Evolutionary conservation across 2,888 invertebrate genomes (phyloP).

Genomic region (Metalampra italica): DNA sequence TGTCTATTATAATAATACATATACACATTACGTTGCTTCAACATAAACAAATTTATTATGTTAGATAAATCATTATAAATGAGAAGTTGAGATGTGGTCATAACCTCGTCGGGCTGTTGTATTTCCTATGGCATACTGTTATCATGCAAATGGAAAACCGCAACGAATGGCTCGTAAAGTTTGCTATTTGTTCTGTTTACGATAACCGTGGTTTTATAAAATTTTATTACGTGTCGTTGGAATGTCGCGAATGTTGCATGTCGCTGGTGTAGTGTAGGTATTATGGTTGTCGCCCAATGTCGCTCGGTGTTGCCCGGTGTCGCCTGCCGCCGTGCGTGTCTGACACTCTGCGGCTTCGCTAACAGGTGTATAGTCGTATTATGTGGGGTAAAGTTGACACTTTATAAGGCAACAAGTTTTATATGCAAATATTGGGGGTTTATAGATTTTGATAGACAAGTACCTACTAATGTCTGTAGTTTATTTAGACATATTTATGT

Average conservation of each 20-base stretch:
- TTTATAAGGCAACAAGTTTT: not conserved
- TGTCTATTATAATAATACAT: no score
- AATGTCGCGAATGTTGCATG: slow-evolving; percentile 40
- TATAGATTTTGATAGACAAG: no score
- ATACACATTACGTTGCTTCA: slow-evolving; percentile 12
- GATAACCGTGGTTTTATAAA: slow-evolving; percentile 71
- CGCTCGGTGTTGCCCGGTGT: not conserved
- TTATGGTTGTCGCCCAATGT: not conserved
- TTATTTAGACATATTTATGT: no score
- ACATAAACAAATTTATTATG: slow-evolving; percentile 26
- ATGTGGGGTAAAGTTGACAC: not conserved
- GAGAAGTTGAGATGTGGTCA: slow-evolving; percentile 34
- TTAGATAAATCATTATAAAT: slow-evolving; percentile 32
- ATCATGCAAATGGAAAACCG: slow-evolving; percentile 70
- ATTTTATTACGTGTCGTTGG: slow-evolving; percentile 47
- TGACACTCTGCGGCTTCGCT: not conserved
- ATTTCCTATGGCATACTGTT: slow-evolving; percentile 49
- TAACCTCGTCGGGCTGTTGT: slow-evolving; percentile 31
- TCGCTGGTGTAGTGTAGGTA: slow-evolving; percentile 5
- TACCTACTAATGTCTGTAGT: no score
- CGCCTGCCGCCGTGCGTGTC: not conserved
- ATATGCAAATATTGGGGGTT: no score
- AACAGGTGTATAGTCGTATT: no score
- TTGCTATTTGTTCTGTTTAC: slow-evolving; percentile 73
- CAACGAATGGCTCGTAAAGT: slow-evolving; percentile 69